Percentiles rank a stretch among this genome's conserved stretches.
Evolutionary conservation across 2,797 vertebrate species (phyloP).

Genomic region (Alfaro cultratus): DNA sequence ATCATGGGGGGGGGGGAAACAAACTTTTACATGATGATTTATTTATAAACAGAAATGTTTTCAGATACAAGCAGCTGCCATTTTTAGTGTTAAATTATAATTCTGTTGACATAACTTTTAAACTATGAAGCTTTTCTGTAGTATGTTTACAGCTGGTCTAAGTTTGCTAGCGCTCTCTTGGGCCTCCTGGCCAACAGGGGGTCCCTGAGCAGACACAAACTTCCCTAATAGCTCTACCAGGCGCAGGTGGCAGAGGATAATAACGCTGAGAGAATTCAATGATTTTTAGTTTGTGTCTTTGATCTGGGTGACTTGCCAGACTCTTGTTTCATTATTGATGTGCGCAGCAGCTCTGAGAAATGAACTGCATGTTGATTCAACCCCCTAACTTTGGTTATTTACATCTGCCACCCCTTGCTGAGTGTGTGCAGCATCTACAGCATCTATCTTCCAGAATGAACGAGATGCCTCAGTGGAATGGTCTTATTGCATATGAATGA

Average conservation of each 20-base stretch:
- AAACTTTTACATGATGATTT: background rate
- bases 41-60: background rate
- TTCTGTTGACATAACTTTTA: background rate
- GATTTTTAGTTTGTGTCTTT: conserved; percentile 30
- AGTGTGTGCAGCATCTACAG: conserved; percentile 12
- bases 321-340: conserved; percentile 58
- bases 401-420: conserved; percentile 17
- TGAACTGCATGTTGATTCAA: conserved; percentile 45
- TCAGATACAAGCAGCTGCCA: background rate
- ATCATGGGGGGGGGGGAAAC: too few species aligned
- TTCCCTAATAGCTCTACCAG: background rate
- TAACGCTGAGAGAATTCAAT: background rate
- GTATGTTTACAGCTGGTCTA: background rate
- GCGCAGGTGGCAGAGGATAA: conserved; percentile 1
- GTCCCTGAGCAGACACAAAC: background rate
- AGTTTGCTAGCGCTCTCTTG: background rate
- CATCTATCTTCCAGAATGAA: conserved; percentile 1
- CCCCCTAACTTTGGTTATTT: conserved; percentile 51
- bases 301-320: conserved; percentile 29
- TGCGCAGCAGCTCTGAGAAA: conserved; percentile 30
- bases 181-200: background rate
- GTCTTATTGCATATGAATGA: background rate
- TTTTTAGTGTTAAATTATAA: background rate
- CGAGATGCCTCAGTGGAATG: background rate
- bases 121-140: background rate